phyloP scores from a whole-genome alignment of 2,113 vertebrate genomes.

The Diglossa brunneiventris region DNA sequence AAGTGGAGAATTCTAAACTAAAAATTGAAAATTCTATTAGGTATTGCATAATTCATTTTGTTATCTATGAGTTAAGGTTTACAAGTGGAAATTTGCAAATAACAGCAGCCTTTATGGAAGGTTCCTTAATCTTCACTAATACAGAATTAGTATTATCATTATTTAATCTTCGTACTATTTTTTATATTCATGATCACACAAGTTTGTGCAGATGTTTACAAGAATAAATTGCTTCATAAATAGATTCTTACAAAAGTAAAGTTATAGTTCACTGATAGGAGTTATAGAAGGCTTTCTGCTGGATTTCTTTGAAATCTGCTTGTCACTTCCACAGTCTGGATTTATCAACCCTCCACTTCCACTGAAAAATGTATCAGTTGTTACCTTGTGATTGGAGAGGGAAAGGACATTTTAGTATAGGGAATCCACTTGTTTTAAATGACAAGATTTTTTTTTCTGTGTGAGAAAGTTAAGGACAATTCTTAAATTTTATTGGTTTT shows the following conservation, averaged over 20 bases:
- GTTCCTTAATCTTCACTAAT: not conserved
- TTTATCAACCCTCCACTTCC: not conserved
- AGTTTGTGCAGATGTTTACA: not conserved
- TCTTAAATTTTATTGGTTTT: not conserved
- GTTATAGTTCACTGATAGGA: not conserved
- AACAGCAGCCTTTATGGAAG: not conserved
- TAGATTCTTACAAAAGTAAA: not conserved
- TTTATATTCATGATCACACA: not conserved
- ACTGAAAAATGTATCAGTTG: not conserved
- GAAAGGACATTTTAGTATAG: not conserved
- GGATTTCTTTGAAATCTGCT: not conserved
- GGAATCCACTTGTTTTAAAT: not conserved
- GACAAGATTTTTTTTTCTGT: not conserved
- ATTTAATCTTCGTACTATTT: not conserved
- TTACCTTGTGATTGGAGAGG: not conserved
- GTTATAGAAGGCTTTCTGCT: not conserved
- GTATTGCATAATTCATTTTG: not conserved
- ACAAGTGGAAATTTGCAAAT: not conserved
- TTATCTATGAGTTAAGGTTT: not conserved
- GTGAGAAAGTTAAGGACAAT: not conserved
- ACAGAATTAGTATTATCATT: not conserved
- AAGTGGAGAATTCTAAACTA: not conserved
- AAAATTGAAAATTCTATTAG: not conserved
- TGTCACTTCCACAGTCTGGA: not conserved
- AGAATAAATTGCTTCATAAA: not conserved